Evolutionary conservation across 1,140 invertebrate species (phyloP).

Genomic region (Drosophila willistoni): DNA sequence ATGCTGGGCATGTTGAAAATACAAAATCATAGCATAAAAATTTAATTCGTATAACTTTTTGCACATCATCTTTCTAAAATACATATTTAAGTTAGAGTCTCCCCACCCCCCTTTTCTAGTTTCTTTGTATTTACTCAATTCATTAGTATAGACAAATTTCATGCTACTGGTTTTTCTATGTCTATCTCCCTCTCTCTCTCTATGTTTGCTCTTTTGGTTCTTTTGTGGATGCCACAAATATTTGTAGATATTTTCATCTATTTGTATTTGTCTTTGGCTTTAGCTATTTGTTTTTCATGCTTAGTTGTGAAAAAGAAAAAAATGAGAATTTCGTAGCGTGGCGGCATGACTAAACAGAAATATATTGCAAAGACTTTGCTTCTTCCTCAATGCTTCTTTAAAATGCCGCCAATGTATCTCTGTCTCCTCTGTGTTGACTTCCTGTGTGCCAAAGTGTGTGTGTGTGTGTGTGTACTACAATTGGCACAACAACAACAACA

Average conservation of each 20-base stretch:
- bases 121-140: constrained; percentile 19
- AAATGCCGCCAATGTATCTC: constrained; percentile 76
- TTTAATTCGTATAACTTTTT: neutral
- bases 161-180: constrained; percentile 28
- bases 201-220: constrained; percentile 46
- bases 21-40: neutral
- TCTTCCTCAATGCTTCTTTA: constrained; percentile 41
- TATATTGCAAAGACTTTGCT: constrained; percentile 47
- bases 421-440: constrained; percentile 71
- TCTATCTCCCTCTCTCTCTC: no score
- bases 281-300: constrained; percentile 71
- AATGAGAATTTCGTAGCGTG: constrained; percentile 22
- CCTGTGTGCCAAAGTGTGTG: constrained; percentile 66
- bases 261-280: constrained; percentile 61
- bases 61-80: constrained; percentile 12
- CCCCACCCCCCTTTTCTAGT: neutral
- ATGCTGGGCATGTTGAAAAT: constrained; percentile 9
- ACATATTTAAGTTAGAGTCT: neutral
- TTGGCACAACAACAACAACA: constrained; percentile 62
- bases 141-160: constrained; percentile 28
- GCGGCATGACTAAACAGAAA: constrained; percentile 69
- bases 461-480: constrained; percentile 66
- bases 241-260: constrained; percentile 44
- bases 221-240: constrained; percentile 54
- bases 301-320: constrained; percentile 71